These are phyloP conservation scores for Pygocentrus nattereri DNA, from an alignment of 2,797 vertebrate genomes.

Conservation along the genomic window DNA sequence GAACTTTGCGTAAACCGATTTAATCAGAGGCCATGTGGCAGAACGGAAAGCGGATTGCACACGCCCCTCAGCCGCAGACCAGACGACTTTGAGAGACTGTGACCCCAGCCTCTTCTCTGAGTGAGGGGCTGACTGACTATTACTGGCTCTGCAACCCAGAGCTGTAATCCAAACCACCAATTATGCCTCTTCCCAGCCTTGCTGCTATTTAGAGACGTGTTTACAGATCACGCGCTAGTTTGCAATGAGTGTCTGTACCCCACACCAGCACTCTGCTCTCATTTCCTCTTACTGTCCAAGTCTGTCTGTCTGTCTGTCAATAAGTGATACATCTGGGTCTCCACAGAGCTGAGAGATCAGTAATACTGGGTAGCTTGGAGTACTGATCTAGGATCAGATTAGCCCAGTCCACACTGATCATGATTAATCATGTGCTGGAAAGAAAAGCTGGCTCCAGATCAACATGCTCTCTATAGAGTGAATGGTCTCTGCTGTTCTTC, in stretches of 20 bases:
- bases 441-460: background rate
- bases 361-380: background rate
- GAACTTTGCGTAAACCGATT: background rate
- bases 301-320: background rate
- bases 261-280: slow-evolving; percentile 9
- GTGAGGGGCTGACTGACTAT: slow-evolving; percentile 26
- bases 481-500: background rate
- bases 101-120: background rate
- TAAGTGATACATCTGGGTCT: slow-evolving; percentile 32
- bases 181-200: slow-evolving; percentile 15
- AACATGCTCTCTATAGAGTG: background rate
- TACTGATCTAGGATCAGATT: slow-evolving; percentile 15
- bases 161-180: slow-evolving; percentile 67
- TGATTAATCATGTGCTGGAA: background rate
- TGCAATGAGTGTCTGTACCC: slow-evolving; percentile 46
- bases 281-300: background rate
- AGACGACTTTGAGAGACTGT: slow-evolving; percentile 19
- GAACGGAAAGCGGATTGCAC: background rate
- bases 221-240: slow-evolving; percentile 73
- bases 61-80: background rate
- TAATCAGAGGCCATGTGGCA: background rate
- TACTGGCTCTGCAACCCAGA: slow-evolving; percentile 45
- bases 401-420: background rate
- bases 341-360: background rate
- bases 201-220: slow-evolving; percentile 78